phyloP scores from a whole-genome alignment of 2,113 vertebrate species.

The Carlito syrichta region DNA sequence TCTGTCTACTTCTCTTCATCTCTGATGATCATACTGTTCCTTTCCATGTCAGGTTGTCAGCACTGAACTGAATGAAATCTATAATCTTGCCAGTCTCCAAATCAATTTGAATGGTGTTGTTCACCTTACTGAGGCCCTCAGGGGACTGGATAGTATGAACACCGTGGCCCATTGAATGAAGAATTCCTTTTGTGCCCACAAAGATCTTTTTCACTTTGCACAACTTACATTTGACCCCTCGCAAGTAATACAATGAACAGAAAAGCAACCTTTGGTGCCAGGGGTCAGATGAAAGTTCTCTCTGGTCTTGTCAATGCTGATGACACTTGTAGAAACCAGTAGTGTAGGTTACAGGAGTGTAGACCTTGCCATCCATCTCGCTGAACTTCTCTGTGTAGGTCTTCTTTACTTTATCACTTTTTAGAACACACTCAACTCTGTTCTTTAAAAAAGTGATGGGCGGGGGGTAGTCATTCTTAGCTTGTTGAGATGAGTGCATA shows the following conservation, averaged over 20 bases:
- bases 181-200: constrained; percentile 90
- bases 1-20: background rate
- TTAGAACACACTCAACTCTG: constrained; percentile 90
- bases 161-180: constrained; percentile 91
- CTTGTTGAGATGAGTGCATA: constrained; percentile 92
- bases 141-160: constrained; percentile 92
- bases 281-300: constrained; percentile 91
- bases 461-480: constrained; percentile 93
- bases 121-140: constrained; percentile 92
- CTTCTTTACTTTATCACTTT: constrained; percentile 90
- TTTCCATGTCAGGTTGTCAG: constrained; percentile 93
- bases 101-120: constrained; percentile 90
- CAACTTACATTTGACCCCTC: constrained; percentile 94
- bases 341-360: constrained; percentile 90
- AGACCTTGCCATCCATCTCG: constrained; percentile 92
- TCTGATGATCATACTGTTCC: constrained; percentile 89
- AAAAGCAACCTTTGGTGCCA: constrained; percentile 90
- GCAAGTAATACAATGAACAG: constrained; percentile 89
- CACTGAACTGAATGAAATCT: constrained; percentile 94
- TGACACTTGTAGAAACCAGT: constrained; percentile 94
- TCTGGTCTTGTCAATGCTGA: too few relatives aligned
- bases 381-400: constrained; percentile 93
- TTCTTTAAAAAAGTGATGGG: constrained; percentile 93
- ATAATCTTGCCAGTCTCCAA: constrained; percentile 91
- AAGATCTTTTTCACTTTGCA: constrained; percentile 93